Evolutionary conservation across 35 echinoderm and acorn worm species (phyloP), one percentile per base, ranked within the genome.

Genomic region (Stichopus chloronotus): DNA sequence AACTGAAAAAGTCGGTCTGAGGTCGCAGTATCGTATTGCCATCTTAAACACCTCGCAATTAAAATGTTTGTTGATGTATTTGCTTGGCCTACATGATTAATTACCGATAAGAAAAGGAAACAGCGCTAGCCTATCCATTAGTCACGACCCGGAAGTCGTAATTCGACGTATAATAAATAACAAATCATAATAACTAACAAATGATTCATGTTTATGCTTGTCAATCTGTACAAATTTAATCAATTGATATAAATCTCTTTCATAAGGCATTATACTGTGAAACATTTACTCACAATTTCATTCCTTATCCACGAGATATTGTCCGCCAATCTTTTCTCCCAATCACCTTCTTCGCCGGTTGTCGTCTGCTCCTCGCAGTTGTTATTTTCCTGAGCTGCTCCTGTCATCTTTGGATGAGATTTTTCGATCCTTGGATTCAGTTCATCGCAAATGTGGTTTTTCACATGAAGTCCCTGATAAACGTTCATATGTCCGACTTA

Each of bases 231-330:
- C 30, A 43, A 43, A 43, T 43, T 43, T 43, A 43, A 43, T 71
- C 65, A 11, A 11, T 71, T 71, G 25, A 52, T 21, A 14, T 82
- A 54, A 52, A 52, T 52, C 9, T n/a, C 10, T 79, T 25, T 22
- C 77, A 10, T 52, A 23, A 7, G 30, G n/a, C 5, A 9, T 25
- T 52, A 25, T 8, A 79, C 22, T 82, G 7, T 52, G 30, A 82
- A 53, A 54, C 6, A 52, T 53, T 9, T 5, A 82, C 79, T 83
- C 13, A 83, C 80, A 83, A 83, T 83, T 83, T 83, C 80, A 13
- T 83, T 56, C 55, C 80, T 56, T 12, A 83, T 83, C 80, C 80
- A 83, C 25, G 80, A 5, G 55, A 83, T 83, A n/a, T 83, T 83
- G 7, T 55, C 11, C n/a, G 52, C 25, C 52, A 83, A 56, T 20